Percentiles rank a stretch among this genome's conserved stretches.
Evolutionary conservation across 2,888 invertebrate genomes (phyloP).

Genomic region (Bhutanitis thaidina): DNA sequence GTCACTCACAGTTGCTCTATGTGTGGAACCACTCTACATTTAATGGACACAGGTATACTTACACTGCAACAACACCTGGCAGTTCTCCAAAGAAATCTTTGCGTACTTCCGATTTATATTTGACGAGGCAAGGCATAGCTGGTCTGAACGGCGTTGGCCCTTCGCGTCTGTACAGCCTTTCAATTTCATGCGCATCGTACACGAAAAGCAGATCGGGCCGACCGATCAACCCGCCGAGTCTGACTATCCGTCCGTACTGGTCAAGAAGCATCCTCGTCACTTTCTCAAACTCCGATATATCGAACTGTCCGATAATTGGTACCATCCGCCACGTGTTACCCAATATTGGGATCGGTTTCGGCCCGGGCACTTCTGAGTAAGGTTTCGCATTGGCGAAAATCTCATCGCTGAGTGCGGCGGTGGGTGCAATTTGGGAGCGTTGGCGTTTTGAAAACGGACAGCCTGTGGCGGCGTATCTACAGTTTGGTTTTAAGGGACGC

Average conservation of each 20-base stretch:
- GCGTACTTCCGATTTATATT: conserved; percentile 89
- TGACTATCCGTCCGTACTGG: conserved; percentile 87
- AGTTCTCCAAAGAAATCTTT: conserved; percentile 91
- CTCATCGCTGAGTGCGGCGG: too few relatives aligned
- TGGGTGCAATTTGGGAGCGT: too few relatives aligned
- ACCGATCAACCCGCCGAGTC: conserved; percentile 87
- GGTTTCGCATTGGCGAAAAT: conserved; percentile 2
- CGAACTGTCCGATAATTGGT: conserved; percentile 81
- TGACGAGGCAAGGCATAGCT: conserved; percentile 92
- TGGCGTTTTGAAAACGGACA: conserved; percentile 26
- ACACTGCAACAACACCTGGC: conserved; percentile 93
- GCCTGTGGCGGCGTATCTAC: too few relatives aligned
- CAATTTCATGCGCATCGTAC: conserved; percentile 91
- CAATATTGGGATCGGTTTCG: conserved; percentile 86
- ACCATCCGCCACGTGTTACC: conserved; percentile 90
- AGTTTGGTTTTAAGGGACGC: too few relatives aligned
- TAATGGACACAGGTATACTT: conserved; percentile 61
- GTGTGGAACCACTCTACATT: background rate
- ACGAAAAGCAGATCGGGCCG: conserved; percentile 90
- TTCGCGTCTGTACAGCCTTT: conserved; percentile 89
- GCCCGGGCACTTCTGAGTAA: conserved; percentile 65
- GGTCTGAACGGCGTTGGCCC: conserved; percentile 91
- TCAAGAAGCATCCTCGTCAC: conserved; percentile 85
- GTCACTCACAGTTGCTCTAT: background rate
- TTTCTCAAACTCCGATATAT: conserved; percentile 89